Percentiles rank a stretch among this genome's conserved stretches.
Conservation (phyloP, 2,888 invertebrate species). For the Allygus modestus region DNA sequence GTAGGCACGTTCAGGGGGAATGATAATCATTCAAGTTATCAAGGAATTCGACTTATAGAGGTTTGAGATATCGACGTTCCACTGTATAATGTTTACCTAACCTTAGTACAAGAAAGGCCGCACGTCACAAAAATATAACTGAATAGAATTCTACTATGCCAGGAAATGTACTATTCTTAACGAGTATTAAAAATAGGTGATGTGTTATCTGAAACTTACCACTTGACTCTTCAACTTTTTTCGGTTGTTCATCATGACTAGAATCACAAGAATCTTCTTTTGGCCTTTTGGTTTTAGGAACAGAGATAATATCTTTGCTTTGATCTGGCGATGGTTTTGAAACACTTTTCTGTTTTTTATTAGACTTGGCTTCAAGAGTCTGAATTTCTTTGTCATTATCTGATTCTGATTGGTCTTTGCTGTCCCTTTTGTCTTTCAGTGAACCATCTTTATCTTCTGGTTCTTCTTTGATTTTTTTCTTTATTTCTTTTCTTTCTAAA, state of each 20-base stretch:
- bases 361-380: not conserved
- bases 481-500: constrained; percentile 1
- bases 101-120: too few relatives aligned
- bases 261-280: not conserved
- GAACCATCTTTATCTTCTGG: constrained; percentile 34
- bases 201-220: not conserved
- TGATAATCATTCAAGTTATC: too few relatives aligned
- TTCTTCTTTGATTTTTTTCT: constrained; percentile 44
- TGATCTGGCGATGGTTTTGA: not conserved
- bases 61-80: too few relatives aligned
- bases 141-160: too few relatives aligned
- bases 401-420: not conserved
- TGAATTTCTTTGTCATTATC: not conserved
- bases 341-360: not conserved
- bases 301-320: not conserved
- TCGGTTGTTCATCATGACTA: constrained; percentile 2
- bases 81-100: too few relatives aligned
- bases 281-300: not conserved
- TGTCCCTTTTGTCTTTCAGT: constrained; percentile 5
- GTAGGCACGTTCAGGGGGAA: too few relatives aligned
- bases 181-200: not conserved
- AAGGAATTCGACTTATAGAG: too few relatives aligned
- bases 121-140: too few relatives aligned
- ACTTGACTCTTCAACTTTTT: not conserved
- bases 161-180: not conserved